Conservation (phyloP, 2,797 vertebrate genomes). For the Pterois miles region DNA sequence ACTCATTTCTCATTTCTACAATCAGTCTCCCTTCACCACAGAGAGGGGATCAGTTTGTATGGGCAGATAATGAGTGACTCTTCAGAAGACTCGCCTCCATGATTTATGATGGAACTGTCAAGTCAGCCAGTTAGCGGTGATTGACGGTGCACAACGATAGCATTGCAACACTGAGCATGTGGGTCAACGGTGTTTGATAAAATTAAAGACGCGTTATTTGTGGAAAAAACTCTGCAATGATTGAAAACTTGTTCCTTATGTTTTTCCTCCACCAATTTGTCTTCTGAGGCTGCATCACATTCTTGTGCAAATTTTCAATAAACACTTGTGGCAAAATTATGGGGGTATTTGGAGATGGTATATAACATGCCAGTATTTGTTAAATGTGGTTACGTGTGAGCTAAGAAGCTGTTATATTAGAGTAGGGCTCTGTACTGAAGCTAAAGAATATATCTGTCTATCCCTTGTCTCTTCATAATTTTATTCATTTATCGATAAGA, state of each 20-base stretch:
- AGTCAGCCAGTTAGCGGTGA: slow-evolving; percentile 58
- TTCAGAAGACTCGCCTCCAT: slow-evolving; percentile 47
- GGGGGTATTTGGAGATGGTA: not conserved
- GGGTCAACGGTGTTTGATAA: slow-evolving; percentile 35
- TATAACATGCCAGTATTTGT: not conserved
- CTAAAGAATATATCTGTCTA: not conserved
- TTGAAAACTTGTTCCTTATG: not conserved
- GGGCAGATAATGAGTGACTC: slow-evolving; percentile 63
- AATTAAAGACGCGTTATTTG: not conserved
- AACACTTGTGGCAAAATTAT: not conserved
- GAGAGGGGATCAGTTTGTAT: slow-evolving; percentile 44
- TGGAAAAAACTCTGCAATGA: not conserved
- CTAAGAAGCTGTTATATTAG: not conserved
- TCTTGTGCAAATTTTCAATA: not conserved
- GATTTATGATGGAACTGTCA: slow-evolving; percentile 65
- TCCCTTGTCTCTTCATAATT: not conserved
- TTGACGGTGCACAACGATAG: slow-evolving; percentile 41
- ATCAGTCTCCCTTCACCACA: slow-evolving; percentile 55
- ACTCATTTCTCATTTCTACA: slow-evolving; percentile 63
- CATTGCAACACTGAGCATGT: slow-evolving; percentile 45
- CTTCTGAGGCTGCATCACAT: not conserved
- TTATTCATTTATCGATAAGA: not conserved
- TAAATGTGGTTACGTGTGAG: not conserved
- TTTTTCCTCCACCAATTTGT: not conserved
- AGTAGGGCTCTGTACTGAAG: not conserved